Conservation (phyloP, 2,113 vertebrate species). For the Alectura lathami region DNA sequence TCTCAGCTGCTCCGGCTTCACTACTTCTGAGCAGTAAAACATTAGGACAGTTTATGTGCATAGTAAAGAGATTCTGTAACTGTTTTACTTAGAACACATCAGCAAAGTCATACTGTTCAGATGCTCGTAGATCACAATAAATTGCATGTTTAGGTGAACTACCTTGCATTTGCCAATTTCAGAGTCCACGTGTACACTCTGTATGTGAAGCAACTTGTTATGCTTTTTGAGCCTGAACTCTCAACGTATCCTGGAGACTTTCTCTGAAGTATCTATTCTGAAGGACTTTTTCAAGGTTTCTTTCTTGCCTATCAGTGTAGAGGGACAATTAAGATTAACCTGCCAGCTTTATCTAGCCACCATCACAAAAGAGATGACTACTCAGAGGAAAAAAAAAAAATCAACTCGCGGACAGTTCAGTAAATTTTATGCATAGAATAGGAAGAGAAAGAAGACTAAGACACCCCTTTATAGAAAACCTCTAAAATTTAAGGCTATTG, state of each 20-base stretch:
- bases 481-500: neutral
- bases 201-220: neutral
- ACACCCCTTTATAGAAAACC: neutral
- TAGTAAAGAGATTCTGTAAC: neutral
- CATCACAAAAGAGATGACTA: neutral
- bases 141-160: neutral
- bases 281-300: neutral
- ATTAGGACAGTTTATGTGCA: too few relatives aligned
- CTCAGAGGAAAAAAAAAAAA: neutral
- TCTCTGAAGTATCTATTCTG: neutral
- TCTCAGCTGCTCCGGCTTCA: neutral
- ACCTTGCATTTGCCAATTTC: neutral
- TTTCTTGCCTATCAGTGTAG: neutral
- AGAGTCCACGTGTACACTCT: neutral
- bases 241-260: neutral
- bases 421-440: neutral
- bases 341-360: neutral
- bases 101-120: accelerated
- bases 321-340: neutral
- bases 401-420: neutral
- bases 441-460: neutral
- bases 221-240: neutral
- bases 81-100: neutral
- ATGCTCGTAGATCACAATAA: neutral
- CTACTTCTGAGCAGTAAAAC: neutral